Base-by-base conservation (phyloP, 2,888 invertebrate species). In the Ashinkailepas kermadecensis region DNA sequence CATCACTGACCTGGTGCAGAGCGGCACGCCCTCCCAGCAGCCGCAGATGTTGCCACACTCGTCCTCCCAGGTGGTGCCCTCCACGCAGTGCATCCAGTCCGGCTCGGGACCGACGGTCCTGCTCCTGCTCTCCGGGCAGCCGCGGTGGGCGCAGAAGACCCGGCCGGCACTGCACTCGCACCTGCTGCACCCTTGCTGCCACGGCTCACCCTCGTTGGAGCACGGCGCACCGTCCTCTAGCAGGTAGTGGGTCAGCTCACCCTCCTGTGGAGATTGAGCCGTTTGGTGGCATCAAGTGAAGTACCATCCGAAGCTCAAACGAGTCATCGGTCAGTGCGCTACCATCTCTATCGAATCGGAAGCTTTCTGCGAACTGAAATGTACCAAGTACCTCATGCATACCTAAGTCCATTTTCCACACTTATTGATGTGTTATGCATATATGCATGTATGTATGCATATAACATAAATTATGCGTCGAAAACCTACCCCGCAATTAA, bases 111-210 rank as follows among this genome's bases (percentile, higher is more conserved):
- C 18, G 6, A 21, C 54, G 54, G 21, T 56, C 6, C 21, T 15
- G 7, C 56, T 67, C n/a, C 8, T 0, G 2, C 81, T 70, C 12
- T 74, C 80, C 0, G 18, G 3, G 39, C 83, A 83, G 15, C 78
- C 81, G 59, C 78, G 25, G 18, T 65, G 57, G 6, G 83, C 39
- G 65, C 83, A 83, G 9, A 65, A 18, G 1, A 64, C 78, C 13
- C n/a, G 39, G 57, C 83, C 82, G 3, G 82, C 65, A 0, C 57
- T 18, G 58, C 83, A 83, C 6, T 8, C 18, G 78, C 82, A 82
- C 81, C 54, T 58, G 62, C 80, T 81, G 59, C 82, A 82, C 18
- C 81, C 82, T 18, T 54, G 59, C 56, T 80, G 21, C 82, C 82
- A 82, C 8, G 56, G 81, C n/a, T 79, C 79, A 8, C 81, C 82